Evolutionary conservation across 30 jellyfish, hydroid and myxozoan genomes (phyloP).

Genomic region (Cassiopea xamachana): DNA sequence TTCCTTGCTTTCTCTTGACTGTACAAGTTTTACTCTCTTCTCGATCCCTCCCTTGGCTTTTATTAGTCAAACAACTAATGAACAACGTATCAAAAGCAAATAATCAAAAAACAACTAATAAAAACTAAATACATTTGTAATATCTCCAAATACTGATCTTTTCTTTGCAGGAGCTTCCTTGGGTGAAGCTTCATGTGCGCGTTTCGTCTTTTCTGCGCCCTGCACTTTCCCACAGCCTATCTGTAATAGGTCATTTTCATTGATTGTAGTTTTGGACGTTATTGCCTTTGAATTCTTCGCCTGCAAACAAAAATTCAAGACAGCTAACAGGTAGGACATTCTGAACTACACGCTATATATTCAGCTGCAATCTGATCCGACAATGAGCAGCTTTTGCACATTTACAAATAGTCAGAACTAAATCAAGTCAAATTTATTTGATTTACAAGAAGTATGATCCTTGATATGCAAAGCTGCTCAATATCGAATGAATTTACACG

Average conservation of each 20-base stretch:
- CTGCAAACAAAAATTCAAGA: background rate
- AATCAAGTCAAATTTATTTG: too few species aligned
- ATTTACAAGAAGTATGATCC: too few species aligned
- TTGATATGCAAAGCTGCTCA: too few species aligned
- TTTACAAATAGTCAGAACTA: too few species aligned
- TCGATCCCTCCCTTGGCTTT: too few species aligned
- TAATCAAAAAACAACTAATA: background rate
- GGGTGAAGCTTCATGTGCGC: conserved; percentile 76
- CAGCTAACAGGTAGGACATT: too few species aligned
- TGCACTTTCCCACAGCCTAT: conserved; percentile 22
- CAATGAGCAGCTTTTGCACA: background rate
- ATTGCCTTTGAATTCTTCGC: conserved; percentile 9
- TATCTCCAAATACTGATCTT: conserved; percentile 90
- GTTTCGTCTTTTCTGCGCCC: conserved; percentile 47
- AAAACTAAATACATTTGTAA: conserved; percentile 78
- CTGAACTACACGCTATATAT: too few species aligned
- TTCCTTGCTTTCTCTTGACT: too few species aligned
- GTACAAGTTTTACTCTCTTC: too few species aligned
- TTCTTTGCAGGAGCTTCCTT: conserved; percentile 77
- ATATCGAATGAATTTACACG: too few species aligned
- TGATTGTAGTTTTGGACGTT: background rate
- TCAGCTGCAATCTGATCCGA: background rate
- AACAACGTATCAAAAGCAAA: too few species aligned
- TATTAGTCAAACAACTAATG: too few species aligned
- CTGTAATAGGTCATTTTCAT: conserved; percentile 13